Evolutionary conservation across 30 jellyfish, hydroid and myxozoan genomes (phyloP), one percentile per base, ranked within the genome.

Genomic region (Pseudorhiza aurosa): DNA sequence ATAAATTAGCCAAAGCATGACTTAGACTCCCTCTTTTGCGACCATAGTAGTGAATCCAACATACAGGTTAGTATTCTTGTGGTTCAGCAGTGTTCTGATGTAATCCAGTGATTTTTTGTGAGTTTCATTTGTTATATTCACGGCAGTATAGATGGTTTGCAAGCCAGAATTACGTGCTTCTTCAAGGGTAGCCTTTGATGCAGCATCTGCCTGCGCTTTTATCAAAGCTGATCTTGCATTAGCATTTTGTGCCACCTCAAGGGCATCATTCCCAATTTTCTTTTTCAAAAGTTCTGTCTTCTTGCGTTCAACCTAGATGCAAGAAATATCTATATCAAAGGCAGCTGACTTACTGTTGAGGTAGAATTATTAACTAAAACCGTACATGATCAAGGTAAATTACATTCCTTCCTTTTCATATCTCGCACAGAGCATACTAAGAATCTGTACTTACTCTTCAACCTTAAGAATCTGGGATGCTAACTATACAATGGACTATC

Each of bases 121-220:
- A 26, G 78, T 62, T 65, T 60, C 83, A 18, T 9, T 0, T 15
- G 88, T 85, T 15, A 85, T 73, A 49, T 85, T 85, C 47, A 85
- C 55, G 3, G 85, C 46, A 1, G 47, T 33, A 31, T 40, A 85
- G 29, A 85, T 74, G 11, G 33, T 64, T 22, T 85, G 88, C 76
- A 85, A 37, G n/a, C 95, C 95, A 59, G 88, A 74, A 64, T 71
- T 85, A 24, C 95, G 58, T 12, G 95, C 87, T 29, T 72, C 69
- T 29, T 83, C 88, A 10, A 72, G 60, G 2, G 36, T 35, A 5
- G 95, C 95, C 33, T 85, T 70, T 0, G 95, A 84, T 24, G 60
- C 58, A 14, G 88, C 95, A 28, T 24, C 80, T 9, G 89, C 95
- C 59, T 85, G 69, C 0, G 95, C 83, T 4, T 37, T 50, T 45